phyloP scores from a whole-genome alignment of 2,797 vertebrate genomes.

The Falco berigora region DNA sequence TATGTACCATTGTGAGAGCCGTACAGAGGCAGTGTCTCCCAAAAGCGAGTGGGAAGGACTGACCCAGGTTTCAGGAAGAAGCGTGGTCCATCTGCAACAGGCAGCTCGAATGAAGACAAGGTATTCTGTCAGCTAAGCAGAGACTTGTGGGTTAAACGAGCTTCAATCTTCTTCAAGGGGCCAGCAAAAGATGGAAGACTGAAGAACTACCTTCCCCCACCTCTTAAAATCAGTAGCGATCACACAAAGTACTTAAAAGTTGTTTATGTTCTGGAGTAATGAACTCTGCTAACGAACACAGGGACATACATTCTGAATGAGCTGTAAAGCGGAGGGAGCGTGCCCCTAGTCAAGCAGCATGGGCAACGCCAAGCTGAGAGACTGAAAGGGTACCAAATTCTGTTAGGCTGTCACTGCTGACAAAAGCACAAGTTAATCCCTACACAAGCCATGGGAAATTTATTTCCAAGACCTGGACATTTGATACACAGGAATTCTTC shows the following conservation, averaged over 20 bases:
- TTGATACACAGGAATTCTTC: background rate
- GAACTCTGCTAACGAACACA: fast-evolving
- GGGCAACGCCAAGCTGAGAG: background rate
- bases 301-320: background rate
- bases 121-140: background rate
- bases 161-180: background rate
- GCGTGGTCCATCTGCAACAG: background rate
- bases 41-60: background rate
- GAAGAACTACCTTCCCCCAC: background rate
- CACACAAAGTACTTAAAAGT: background rate
- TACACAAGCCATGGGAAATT: background rate
- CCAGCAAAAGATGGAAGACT: background rate
- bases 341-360: background rate
- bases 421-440: background rate
- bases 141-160: background rate
- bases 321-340: background rate
- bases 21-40: background rate
- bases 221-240: background rate
- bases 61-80: background rate
- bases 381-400: background rate
- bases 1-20: background rate
- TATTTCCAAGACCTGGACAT: background rate
- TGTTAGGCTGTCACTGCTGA: background rate
- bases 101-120: background rate
- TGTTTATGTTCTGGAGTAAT: background rate